Evolutionary conservation across 2,888 invertebrate genomes (phyloP).

Genomic region (Meandrusa payeni): DNA sequence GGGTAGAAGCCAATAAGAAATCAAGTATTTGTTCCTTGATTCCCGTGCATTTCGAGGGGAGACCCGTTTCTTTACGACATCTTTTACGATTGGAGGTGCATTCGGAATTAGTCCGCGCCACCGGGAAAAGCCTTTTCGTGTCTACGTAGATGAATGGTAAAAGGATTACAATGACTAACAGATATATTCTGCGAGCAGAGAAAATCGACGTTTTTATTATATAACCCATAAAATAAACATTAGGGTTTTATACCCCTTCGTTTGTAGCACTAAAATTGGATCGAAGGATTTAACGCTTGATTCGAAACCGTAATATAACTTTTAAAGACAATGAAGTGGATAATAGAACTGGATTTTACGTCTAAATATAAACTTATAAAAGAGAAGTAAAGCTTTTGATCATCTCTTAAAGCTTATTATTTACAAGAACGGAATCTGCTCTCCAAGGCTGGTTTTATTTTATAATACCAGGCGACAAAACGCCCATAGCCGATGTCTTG

Average conservation of each 20-base stretch:
- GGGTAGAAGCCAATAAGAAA: slow-evolving; percentile 79
- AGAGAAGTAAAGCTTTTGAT: slow-evolving; percentile 12
- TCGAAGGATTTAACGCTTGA: slow-evolving; percentile 26
- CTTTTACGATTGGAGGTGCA: slow-evolving; percentile 81
- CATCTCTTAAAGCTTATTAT: background rate
- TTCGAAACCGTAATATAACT: slow-evolving; percentile 24
- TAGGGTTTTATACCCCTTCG: slow-evolving; percentile 23
- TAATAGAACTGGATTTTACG: slow-evolving; percentile 23
- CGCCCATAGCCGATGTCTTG: no score
- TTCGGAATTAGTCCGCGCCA: slow-evolving; percentile 74
- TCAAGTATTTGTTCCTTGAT: slow-evolving; percentile 78
- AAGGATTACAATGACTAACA: slow-evolving; percentile 72
- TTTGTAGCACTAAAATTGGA: slow-evolving; percentile 30
- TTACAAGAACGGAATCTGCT: no score
- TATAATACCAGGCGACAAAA: no score
- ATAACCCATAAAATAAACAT: slow-evolving; percentile 30
- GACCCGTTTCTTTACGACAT: slow-evolving; percentile 76
- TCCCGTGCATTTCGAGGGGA: slow-evolving; percentile 74
- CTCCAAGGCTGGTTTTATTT: no score
- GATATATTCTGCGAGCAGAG: slow-evolving; percentile 38
- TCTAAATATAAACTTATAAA: slow-evolving; percentile 25
- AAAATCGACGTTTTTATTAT: slow-evolving; percentile 41
- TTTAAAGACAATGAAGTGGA: slow-evolving; percentile 25
- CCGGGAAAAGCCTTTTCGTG: slow-evolving; percentile 74
- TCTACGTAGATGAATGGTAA: slow-evolving; percentile 71